Base-by-base conservation (phyloP, 2,113 vertebrate species). In the Cottus gobio region DNA sequence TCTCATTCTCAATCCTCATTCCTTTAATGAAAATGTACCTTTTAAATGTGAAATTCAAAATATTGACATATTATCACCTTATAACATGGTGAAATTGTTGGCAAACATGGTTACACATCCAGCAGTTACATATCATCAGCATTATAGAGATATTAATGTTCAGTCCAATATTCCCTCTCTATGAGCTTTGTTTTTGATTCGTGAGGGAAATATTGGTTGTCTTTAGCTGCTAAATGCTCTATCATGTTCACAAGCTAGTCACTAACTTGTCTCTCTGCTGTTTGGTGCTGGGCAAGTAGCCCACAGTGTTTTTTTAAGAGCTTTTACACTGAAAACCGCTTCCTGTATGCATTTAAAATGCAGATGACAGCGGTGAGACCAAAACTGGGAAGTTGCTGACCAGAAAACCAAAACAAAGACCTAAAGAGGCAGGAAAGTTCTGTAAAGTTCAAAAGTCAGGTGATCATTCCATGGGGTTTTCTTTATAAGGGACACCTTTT, bases 341-440 rank as follows among this genome's bases (percentile, higher is more conserved):
- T 12, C 65, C 44, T 13, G 24, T 22, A 6, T 57, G 48, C 5
- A 7, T n/a, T 30, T 77, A 20, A 71, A 20, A 60, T 0, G 1
- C 24, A 37, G 52, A 42, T 36, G 22, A 72, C 7, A 72, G 24
- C 42, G 2, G 42, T 69, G 67, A 66, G 64, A 66, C 36, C 37
- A 7, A 62, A 78, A 56, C 26, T 34, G 15, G 54, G 22, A 46
- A 66, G 71, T 37, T 57, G 10, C 3, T 0, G 16, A 18, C 15
- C 36, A 50, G 18, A n/a, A 74, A 75, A 18, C 20, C 36, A 28
- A 72, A 71, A 68, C 20, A 76, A 56, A n/a, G 5, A 72, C 56
- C 72, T 22, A 71, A 76, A 20, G 42, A 72, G 52, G 54, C 50
- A 66, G 26, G 50, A 52, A 52, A 79, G 36, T 52, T 69, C 18